phyloP scores from a whole-genome alignment of 2,797 vertebrate genomes.

The Acipenser transmontanus region DNA sequence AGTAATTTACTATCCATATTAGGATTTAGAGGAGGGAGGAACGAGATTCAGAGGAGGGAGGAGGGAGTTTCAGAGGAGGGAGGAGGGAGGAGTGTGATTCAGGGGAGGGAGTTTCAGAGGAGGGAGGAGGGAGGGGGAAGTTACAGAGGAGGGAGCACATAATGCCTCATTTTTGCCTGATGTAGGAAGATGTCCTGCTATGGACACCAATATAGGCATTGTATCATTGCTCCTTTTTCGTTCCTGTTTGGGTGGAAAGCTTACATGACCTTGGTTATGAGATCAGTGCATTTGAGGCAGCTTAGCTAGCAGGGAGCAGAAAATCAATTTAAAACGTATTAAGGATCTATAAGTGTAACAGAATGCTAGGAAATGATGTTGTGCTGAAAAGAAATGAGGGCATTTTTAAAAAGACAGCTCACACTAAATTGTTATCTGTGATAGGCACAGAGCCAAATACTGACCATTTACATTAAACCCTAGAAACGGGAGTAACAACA shows the following conservation, averaged over 20 bases:
- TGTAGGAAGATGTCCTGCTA: no score
- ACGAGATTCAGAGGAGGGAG: no score
- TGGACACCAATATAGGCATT: no score
- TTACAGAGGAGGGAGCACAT: no score
- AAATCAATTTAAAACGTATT: conserved; percentile 61
- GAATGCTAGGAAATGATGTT: conserved; percentile 47
- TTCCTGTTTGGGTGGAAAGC: conserved; percentile 24
- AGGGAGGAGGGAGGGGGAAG: no score
- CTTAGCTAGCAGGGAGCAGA: conserved; percentile 52
- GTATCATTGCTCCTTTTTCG: no score
- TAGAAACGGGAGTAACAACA: no score
- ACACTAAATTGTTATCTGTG: not conserved
- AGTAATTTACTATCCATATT: no score
- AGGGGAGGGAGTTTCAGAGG: not conserved
- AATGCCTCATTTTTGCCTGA: no score
- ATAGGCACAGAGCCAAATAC: not conserved
- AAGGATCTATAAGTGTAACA: conserved; percentile 48
- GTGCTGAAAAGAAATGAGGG: conserved; percentile 25
- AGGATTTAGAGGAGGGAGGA: no score
- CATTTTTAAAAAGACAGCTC: not conserved
- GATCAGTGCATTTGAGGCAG: conserved; percentile 54
- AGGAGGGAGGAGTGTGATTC: not conserved
- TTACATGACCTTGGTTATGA: conserved; percentile 63
- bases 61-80: no score
- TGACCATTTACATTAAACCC: not conserved